Evolutionary conservation across 2,797 vertebrate genomes (phyloP).

Genomic region (Loriculus beryllinus): DNA sequence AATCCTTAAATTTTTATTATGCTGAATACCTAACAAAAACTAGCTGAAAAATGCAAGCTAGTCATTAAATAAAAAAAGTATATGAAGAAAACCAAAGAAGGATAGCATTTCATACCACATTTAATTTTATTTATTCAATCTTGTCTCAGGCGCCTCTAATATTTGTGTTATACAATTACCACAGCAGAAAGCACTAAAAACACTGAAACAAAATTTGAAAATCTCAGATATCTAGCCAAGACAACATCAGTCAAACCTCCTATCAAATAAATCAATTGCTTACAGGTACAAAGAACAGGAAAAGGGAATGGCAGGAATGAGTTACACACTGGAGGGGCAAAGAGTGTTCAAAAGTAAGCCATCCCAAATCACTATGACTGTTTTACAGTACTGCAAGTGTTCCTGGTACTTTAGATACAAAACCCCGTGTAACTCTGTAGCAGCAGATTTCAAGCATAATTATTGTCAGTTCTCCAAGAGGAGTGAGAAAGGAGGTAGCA

Average conservation of each 20-base stretch:
- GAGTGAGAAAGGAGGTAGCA: neutral
- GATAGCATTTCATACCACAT: neutral
- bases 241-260: neutral
- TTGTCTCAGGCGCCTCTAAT: neutral
- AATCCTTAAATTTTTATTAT: neutral
- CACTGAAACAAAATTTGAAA: neutral
- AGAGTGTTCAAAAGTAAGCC: neutral
- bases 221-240: conserved; percentile 7
- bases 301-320: neutral
- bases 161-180: neutral
- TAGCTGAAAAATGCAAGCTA: neutral
- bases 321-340: neutral
- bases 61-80: conserved; percentile 36
- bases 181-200: neutral
- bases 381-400: neutral
- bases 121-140: conserved; percentile 43
- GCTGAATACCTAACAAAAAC: neutral
- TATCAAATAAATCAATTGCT: conserved; percentile 15
- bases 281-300: neutral
- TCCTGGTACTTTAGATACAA: neutral
- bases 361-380: neutral
- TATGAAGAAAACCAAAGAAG: neutral
- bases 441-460: neutral
- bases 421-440: neutral
- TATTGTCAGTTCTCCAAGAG: neutral